Evolutionary conservation across 2,797 vertebrate genomes (phyloP).

Genomic region (Aeoliscus strigatus): DNA sequence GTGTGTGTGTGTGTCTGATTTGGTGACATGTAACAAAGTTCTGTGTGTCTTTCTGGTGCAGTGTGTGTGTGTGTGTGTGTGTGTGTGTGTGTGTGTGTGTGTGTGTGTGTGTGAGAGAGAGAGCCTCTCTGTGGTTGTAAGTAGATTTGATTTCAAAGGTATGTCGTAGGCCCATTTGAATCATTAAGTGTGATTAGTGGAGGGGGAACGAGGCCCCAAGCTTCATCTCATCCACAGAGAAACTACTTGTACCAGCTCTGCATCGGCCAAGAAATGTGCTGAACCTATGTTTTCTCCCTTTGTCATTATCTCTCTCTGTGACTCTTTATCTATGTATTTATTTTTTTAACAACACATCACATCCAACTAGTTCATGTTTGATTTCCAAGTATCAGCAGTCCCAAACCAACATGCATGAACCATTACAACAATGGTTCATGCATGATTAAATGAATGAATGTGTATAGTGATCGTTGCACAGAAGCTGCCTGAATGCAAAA

Average conservation of each 20-base stretch:
- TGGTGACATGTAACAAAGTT: no score
- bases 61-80: conserved; percentile 5
- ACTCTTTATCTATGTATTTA: conserved; percentile 5
- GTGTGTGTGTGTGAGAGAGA: conserved; percentile 5
- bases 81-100: conserved; percentile 14
- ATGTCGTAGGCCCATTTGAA: conserved; percentile 68
- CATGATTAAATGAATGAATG: no score
- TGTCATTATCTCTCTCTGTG: conserved; percentile 5
- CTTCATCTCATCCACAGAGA: conserved; percentile 46
- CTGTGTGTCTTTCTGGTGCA: no score
- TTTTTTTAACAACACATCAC: no score
- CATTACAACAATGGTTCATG: no score
- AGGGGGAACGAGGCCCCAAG: conserved; percentile 51
- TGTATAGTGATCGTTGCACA: no score
- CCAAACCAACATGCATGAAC: no score
- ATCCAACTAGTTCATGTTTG: no score
- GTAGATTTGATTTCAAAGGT: conserved; percentile 73
- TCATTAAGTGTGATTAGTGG: conserved; percentile 74
- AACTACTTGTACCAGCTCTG: conserved; percentile 41
- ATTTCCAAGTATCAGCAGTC: no score
- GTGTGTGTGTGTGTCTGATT: conserved; percentile 6
- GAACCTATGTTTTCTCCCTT: no score
- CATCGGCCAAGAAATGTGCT: conserved; percentile 30
- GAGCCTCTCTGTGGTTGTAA: conserved; percentile 40
- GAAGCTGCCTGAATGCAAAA: no score